phyloP scores from a whole-genome alignment of 2,888 invertebrate species.

The Hypercompe scribonia region DNA sequence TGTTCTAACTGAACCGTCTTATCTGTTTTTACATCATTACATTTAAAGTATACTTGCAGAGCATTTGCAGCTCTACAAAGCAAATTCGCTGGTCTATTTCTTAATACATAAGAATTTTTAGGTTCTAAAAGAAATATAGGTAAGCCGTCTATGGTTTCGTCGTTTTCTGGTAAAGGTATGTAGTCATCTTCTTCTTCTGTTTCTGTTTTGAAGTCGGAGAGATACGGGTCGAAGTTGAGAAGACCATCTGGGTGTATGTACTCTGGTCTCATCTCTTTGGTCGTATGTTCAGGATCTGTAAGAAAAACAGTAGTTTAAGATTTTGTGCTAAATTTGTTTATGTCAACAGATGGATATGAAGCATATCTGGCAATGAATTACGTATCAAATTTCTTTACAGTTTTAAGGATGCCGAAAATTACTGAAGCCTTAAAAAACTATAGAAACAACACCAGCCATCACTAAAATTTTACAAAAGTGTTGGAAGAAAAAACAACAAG shows the following conservation, averaged over 20 bases:
- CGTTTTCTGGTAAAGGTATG: constrained; percentile 84
- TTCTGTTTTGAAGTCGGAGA: constrained; percentile 78
- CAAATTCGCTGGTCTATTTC: constrained; percentile 94
- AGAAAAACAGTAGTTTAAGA: constrained; percentile 38
- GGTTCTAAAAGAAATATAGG: constrained; percentile 96
- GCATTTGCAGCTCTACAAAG: constrained; percentile 96
- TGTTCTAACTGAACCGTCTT: constrained; percentile 89
- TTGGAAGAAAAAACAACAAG: too few species aligned
- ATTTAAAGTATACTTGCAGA: constrained; percentile 92
- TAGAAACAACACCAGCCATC: not conserved
- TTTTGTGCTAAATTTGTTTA: not conserved
- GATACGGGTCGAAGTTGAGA: constrained; percentile 77
- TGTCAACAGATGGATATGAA: not conserved
- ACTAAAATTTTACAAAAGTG: not conserved
- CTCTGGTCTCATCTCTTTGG: constrained; percentile 79
- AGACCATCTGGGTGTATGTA: constrained; percentile 82
- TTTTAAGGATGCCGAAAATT: not conserved
- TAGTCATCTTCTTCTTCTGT: constrained; percentile 83
- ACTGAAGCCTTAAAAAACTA: not conserved
- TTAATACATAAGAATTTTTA: constrained; percentile 94
- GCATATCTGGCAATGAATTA: not conserved
- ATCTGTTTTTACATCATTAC: constrained; percentile 89
- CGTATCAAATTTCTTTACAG: not conserved
- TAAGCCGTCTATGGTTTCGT: constrained; percentile 89
- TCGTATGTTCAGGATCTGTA: constrained; percentile 76